phyloP scores from a whole-genome alignment of 2,797 vertebrate genomes.

The Arrhamphus sclerolepis region DNA sequence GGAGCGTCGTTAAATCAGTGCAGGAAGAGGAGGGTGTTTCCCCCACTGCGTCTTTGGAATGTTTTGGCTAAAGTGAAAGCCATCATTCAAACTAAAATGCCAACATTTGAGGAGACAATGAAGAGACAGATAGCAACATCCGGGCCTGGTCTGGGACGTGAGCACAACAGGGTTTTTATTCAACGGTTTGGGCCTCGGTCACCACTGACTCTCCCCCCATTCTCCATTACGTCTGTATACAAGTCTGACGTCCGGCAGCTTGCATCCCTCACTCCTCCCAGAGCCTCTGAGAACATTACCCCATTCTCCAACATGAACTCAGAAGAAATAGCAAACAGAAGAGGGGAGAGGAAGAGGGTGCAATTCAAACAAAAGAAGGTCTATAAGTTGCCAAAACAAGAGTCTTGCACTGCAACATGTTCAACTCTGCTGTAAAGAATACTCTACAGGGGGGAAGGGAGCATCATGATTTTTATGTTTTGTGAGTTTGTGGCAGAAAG shows the following conservation, averaged over 20 bases:
- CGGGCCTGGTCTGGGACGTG: conserved; percentile 65
- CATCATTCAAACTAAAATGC: conserved; percentile 76
- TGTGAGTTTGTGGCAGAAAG: neutral
- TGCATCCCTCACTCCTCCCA: conserved; percentile 70
- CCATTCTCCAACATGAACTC: conserved; percentile 63
- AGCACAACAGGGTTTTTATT: conserved; percentile 76
- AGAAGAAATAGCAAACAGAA: conserved; percentile 58
- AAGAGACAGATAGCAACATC: conserved; percentile 72
- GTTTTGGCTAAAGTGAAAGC: conserved; percentile 78
- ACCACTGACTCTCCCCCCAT: conserved; percentile 32
- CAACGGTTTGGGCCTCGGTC: conserved; percentile 53
- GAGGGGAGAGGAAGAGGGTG: conserved; percentile 58
- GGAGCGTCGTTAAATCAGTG: conserved; percentile 50
- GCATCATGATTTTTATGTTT: neutral
- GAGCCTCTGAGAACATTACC: conserved; percentile 73
- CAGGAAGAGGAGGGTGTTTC: conserved; percentile 69
- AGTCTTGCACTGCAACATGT: conserved; percentile 14
- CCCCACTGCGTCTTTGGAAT: conserved; percentile 63
- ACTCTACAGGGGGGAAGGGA: neutral
- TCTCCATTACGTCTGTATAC: conserved; percentile 60
- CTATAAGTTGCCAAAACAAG: conserved; percentile 54
- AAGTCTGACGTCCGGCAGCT: conserved; percentile 74
- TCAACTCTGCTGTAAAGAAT: conserved; percentile 6
- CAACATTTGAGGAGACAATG: conserved; percentile 79
- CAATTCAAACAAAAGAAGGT: conserved; percentile 61